These are phyloP conservation scores for Holacanthella duospinosa DNA, from an alignment of 2,888 invertebrate species.

Conservation along the genomic window DNA sequence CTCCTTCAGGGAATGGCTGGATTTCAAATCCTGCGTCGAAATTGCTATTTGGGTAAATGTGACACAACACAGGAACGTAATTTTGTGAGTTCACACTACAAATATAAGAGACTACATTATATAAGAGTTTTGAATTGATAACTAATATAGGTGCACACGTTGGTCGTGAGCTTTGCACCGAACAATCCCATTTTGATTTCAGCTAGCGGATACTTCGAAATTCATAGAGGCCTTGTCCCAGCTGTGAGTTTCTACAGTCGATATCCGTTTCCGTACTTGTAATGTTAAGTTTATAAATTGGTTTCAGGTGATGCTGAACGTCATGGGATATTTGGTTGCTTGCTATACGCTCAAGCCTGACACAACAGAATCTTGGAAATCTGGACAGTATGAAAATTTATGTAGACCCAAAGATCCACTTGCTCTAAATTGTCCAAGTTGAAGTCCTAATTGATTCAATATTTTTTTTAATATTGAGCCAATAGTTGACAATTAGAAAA, in stretches of 20 bases:
- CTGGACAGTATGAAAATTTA: neutral
- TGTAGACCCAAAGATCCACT: too few species aligned
- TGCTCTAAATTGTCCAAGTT: too few species aligned
- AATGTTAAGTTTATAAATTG: neutral
- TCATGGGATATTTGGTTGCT: slow-evolving; percentile 1
- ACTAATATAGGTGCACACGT: neutral
- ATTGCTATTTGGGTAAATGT: neutral
- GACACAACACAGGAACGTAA: neutral
- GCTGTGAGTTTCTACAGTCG: neutral
- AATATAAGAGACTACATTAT: too few species aligned
- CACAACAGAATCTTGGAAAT: neutral
- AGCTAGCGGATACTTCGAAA: neutral
- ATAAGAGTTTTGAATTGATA: too few species aligned
- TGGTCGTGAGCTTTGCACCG: neutral
- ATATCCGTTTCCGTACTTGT: too few species aligned
- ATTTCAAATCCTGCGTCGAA: neutral
- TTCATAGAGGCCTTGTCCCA: neutral
- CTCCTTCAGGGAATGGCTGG: neutral
- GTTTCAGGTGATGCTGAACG: neutral
- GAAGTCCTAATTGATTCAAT: too few species aligned
- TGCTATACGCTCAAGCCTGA: neutral
- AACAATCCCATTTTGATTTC: neutral
- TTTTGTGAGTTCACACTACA: too few species aligned
- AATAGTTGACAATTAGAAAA: too few species aligned
- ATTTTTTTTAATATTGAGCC: too few species aligned